A percentile compares a stretch with the other conserved stretches of the same genome.
These are phyloP conservation scores for Adela reaumurella DNA, from an alignment of 2,888 invertebrate species.

Conservation along the genomic window DNA sequence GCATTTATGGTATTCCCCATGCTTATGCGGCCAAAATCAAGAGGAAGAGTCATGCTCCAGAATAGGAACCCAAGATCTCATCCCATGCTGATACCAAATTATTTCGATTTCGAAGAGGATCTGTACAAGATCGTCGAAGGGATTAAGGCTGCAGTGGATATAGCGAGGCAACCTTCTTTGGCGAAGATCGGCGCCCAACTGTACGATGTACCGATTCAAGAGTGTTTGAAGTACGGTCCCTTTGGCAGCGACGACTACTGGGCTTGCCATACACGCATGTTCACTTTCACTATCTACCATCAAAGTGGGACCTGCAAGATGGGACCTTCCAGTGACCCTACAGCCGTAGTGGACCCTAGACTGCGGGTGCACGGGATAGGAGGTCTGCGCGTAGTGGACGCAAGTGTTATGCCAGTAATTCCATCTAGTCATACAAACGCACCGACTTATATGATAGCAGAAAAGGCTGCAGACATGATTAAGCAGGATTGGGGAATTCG, in stretches of 20 bases:
- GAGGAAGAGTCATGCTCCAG: slow-evolving; percentile 63
- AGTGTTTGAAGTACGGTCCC: slow-evolving; percentile 49
- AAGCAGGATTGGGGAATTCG: slow-evolving; percentile 48
- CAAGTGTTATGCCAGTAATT: slow-evolving; percentile 76
- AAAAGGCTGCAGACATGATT: slow-evolving; percentile 71
- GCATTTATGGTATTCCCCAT: slow-evolving; percentile 62
- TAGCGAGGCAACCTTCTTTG: slow-evolving; percentile 57
- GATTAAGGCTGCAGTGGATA: slow-evolving; percentile 55
- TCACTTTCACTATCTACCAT: slow-evolving; percentile 69
- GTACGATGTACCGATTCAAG: slow-evolving; percentile 58
- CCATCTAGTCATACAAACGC: slow-evolving; percentile 76
- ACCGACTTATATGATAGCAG: slow-evolving; percentile 77
- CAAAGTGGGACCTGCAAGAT: slow-evolving; percentile 66
- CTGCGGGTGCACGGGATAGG: slow-evolving; percentile 63
- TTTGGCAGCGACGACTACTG: slow-evolving; percentile 68
- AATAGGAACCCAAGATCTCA: slow-evolving; percentile 67
- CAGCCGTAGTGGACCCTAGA: slow-evolving; percentile 62
- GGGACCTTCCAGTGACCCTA: slow-evolving; percentile 53
- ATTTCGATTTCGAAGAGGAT: slow-evolving; percentile 64
- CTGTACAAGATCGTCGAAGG: slow-evolving; percentile 62
- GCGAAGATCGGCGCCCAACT: slow-evolving; percentile 55
- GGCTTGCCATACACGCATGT: slow-evolving; percentile 63
- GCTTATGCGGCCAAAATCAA: slow-evolving; percentile 69
- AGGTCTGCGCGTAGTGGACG: slow-evolving; percentile 70
- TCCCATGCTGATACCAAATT: slow-evolving; percentile 77